These are phyloP conservation scores for Etheostoma nigrum DNA, from an alignment of 2,797 vertebrate genomes.

Conservation along the genomic window DNA sequence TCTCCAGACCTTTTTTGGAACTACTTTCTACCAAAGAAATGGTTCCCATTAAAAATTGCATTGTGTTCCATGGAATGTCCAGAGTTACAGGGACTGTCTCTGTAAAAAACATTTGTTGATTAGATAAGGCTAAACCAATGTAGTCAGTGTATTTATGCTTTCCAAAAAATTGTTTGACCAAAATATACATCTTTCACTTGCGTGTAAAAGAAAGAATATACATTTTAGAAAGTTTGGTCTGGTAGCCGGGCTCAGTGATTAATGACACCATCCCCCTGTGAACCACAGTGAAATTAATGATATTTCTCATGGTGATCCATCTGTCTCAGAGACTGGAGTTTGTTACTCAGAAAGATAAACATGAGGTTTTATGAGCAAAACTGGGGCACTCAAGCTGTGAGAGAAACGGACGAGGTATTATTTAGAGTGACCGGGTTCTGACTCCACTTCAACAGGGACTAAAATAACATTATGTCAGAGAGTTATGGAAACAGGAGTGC, in stretches of 20 bases:
- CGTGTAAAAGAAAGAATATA: neutral
- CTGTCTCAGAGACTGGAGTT: constrained; percentile 30
- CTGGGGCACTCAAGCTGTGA: constrained; percentile 48
- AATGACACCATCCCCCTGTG: constrained; percentile 33
- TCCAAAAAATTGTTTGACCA: constrained; percentile 11
- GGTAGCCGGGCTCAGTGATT: constrained; percentile 23
- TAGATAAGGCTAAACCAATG: neutral
- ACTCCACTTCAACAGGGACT: constrained; percentile 63
- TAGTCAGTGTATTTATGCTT: neutral
- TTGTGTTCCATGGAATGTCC: no score
- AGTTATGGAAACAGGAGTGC: constrained; percentile 71
- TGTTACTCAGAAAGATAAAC: constrained; percentile 60
- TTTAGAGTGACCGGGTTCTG: constrained; percentile 65
- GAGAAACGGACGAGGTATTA: constrained; percentile 60
- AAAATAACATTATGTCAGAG: constrained; percentile 79
- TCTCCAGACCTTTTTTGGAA: neutral
- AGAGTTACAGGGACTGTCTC: neutral
- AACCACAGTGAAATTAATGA: constrained; percentile 33
- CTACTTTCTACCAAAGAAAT: neutral
- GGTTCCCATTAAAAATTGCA: neutral
- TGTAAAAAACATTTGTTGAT: neutral
- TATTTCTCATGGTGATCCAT: constrained; percentile 36
- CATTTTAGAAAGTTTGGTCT: constrained; percentile 22
- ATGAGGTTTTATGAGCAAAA: constrained; percentile 67
- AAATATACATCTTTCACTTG: constrained; percentile 11